Percentiles rank a stretch among this genome's conserved stretches.
Evolutionary conservation across 2,797 vertebrate species (phyloP).

Genomic region (Lepus oiostolus): DNA sequence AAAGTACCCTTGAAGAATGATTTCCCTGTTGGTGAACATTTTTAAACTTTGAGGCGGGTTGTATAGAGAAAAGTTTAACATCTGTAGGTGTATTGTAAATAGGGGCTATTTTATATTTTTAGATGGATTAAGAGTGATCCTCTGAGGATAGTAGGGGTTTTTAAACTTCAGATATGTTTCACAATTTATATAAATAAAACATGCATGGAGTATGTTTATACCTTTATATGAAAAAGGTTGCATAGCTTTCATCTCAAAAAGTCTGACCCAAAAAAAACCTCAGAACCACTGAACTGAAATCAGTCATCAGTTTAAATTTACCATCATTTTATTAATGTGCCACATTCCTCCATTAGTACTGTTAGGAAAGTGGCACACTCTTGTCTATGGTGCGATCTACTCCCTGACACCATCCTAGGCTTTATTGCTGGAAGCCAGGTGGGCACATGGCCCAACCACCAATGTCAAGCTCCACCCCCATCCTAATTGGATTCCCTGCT

Average conservation of each 20-base stretch:
- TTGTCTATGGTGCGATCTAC: neutral
- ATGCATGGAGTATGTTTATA: neutral
- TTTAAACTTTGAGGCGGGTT: neutral
- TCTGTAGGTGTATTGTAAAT: neutral
- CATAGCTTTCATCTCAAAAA: neutral
- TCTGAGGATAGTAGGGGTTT: neutral
- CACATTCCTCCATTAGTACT: neutral
- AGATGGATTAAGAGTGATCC: neutral
- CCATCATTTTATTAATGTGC: conserved; percentile 13
- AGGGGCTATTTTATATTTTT: neutral
- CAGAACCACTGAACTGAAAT: neutral
- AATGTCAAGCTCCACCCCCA: too few relatives aligned
- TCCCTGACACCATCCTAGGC: too few relatives aligned
- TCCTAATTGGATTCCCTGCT: too few relatives aligned
- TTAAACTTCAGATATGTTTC: neutral
- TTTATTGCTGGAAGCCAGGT: too few relatives aligned
- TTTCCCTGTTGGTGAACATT: neutral
- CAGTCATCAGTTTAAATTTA: neutral
- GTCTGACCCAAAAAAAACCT: neutral
- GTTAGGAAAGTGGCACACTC: neutral
- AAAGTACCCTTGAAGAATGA: neutral
- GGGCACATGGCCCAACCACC: too few relatives aligned
- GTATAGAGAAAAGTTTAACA: neutral
- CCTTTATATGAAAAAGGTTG: neutral
- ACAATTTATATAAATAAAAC: neutral